phyloP scores from a whole-genome alignment of 2,888 invertebrate species.

The Mythimna albipuncta region DNA sequence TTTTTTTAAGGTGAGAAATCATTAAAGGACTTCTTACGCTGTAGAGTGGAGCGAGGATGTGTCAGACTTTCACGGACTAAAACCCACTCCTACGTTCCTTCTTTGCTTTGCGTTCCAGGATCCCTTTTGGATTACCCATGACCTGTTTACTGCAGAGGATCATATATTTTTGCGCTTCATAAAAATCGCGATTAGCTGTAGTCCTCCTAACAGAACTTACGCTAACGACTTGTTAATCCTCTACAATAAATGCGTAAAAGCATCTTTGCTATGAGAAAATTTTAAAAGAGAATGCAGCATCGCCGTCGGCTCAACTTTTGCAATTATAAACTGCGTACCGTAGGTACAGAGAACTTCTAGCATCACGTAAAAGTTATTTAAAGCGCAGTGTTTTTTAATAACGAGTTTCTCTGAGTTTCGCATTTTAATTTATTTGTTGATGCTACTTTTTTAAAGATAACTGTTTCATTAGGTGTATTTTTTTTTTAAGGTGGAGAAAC shows the following conservation, averaged over 20 bases:
- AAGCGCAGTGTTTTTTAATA: conserved; percentile 60
- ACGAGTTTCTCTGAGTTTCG: conserved; percentile 44
- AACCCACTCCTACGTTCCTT: too few relatives aligned
- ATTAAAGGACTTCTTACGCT: too few relatives aligned
- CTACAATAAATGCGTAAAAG: conserved; percentile 32
- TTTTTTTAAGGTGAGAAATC: too few relatives aligned
- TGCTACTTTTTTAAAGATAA: conserved; percentile 1
- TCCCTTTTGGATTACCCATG: too few relatives aligned
- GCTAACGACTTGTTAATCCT: conserved; percentile 1
- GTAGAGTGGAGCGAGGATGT: too few relatives aligned
- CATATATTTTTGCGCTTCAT: too few relatives aligned
- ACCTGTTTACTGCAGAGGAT: too few relatives aligned
- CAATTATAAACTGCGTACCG: conserved; percentile 62
- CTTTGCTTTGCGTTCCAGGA: too few relatives aligned
- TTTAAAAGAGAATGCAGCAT: conserved; percentile 46
- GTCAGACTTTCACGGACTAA: too few relatives aligned
- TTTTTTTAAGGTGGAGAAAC: too few relatives aligned
- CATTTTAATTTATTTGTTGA: conserved; percentile 25
- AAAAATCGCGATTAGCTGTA: too few relatives aligned
- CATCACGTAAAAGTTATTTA: conserved; percentile 55
- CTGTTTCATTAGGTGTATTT: not conserved
- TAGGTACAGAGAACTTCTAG: conserved; percentile 51
- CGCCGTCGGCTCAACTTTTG: conserved; percentile 58
- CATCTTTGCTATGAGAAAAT: conserved; percentile 39
- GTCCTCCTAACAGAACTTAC: conserved; percentile 6